These are phyloP conservation scores for Dermatemys mawii DNA, from an alignment of 2,113 vertebrate genomes.

Conservation along the genomic window DNA sequence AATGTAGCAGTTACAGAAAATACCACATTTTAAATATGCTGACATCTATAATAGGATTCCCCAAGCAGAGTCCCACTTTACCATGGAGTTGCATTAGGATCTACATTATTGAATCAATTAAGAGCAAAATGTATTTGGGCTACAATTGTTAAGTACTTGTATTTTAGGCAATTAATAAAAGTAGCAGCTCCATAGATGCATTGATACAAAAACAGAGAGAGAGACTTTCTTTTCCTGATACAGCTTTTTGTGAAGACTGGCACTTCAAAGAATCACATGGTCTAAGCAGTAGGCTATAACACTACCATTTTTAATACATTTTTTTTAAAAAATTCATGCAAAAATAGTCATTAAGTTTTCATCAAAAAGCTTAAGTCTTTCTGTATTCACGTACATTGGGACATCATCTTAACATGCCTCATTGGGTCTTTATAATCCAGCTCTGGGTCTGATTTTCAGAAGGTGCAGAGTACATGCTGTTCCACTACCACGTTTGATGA, in stretches of 20 bases:
- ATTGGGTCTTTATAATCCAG: not conserved
- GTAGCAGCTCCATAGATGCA: constrained; percentile 37
- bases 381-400: not conserved
- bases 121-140: not conserved
- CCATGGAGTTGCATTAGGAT: not conserved
- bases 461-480: not conserved
- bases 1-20: not conserved
- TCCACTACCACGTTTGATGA: no score
- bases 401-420: not conserved
- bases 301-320: no score
- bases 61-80: constrained; percentile 1
- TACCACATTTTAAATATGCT: not conserved
- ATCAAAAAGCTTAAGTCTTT: not conserved
- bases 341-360: not conserved
- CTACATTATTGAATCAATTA: constrained; percentile 30
- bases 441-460: not conserved
- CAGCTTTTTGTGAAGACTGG: not conserved
- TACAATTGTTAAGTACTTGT: constrained; percentile 69
- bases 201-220: not conserved
- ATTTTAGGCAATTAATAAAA: constrained; percentile 61
- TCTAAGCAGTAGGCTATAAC: not conserved
- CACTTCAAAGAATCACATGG: not conserved
- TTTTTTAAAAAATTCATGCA: not conserved
- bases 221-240: not conserved
- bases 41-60: not conserved